Evolutionary conservation across 2,113 vertebrate species (phyloP), one percentile per base, ranked within the genome.

Genomic region (Melozone crissalis): DNA sequence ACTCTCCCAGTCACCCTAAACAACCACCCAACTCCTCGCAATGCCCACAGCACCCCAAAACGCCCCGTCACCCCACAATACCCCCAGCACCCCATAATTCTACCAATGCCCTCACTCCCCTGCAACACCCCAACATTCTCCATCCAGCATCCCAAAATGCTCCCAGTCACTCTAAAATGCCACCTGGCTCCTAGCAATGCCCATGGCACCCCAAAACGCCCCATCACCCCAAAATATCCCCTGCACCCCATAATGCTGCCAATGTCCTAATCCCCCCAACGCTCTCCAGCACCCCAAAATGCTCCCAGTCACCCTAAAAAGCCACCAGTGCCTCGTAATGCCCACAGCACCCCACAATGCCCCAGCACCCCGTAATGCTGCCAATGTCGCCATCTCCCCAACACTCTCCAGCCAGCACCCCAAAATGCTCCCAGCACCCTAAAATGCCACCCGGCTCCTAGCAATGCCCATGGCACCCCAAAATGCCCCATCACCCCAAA

Each of bases 61-160:
- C 11, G 10, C 17, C 11, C 28, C 28, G 28, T 7, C 51, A 11
- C 27, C 51, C 43, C 43, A 20, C 51, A 14, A 9, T 6, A 52
- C 51, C 51, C 51, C 5, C 51, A 14, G 9, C 6, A 52, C 51
- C 51, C 51, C 5, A 17, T 2, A 7, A 27, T 2, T 12, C 15
- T 14, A 5, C 37, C 16, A 2, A 6, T 9, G 22, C 2, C n/a
- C 28, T n/a, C n/a, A n/a, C n/a, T n/a, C n/a, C n/a, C n/a, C n/a
- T n/a, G n/a, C 37, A 33, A 8, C 2, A 5, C 8, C 27, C 8
- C 46, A 21, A 46, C 46, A 11, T 20, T 46, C 46, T 46, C 46
- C 46, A 46, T 46, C 46, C 46, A 46, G 20, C 46, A 44, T 8
- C 44, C 44, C 44, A 20, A 44, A 44, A 44, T 20, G 39, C 4